These are phyloP conservation scores for Mixornis gularis DNA, from an alignment of 2,113 vertebrate species.

Conservation along the genomic window DNA sequence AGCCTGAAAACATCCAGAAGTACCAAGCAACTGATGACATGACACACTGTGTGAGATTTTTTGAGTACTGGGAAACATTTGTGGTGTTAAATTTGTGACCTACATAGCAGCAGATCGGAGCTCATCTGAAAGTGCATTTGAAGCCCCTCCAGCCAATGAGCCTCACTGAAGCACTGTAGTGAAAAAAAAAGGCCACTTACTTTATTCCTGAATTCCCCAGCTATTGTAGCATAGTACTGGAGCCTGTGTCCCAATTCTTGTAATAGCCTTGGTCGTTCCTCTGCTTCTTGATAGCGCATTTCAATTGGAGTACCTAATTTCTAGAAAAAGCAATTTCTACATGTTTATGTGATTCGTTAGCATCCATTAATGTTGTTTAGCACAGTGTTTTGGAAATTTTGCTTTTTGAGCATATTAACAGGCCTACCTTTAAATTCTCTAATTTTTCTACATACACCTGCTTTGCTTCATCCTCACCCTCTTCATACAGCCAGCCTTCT, in stretches of 20 bases:
- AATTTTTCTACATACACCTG: constrained; percentile 78
- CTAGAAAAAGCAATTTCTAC: constrained; percentile 44
- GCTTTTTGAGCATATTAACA: neutral
- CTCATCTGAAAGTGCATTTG: neutral
- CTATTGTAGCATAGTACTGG: constrained; percentile 72
- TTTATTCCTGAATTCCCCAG: constrained; percentile 72
- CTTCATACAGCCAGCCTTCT: constrained; percentile 81
- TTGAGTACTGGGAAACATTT: neutral
- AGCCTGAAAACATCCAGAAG: neutral
- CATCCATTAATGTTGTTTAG: neutral
- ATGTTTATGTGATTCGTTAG: neutral
- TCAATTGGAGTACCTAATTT: constrained; percentile 77
- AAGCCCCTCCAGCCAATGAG: neutral
- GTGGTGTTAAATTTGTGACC: neutral
- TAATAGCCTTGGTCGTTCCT: constrained; percentile 70
- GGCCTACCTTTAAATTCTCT: constrained; percentile 74
- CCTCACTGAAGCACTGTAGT: neutral
- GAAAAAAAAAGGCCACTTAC: constrained; percentile 44
- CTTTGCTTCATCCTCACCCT: constrained; percentile 79
- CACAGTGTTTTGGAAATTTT: neutral
- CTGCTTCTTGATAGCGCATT: constrained; percentile 74
- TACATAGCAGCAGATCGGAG: neutral
- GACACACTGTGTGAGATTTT: neutral
- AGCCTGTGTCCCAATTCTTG: constrained; percentile 71
- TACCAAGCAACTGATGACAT: neutral